Percentiles rank a stretch among this genome's conserved stretches.
Evolutionary conservation across 1,140 invertebrate species (phyloP).

Genomic region (Neuroterus valhalla): DNA sequence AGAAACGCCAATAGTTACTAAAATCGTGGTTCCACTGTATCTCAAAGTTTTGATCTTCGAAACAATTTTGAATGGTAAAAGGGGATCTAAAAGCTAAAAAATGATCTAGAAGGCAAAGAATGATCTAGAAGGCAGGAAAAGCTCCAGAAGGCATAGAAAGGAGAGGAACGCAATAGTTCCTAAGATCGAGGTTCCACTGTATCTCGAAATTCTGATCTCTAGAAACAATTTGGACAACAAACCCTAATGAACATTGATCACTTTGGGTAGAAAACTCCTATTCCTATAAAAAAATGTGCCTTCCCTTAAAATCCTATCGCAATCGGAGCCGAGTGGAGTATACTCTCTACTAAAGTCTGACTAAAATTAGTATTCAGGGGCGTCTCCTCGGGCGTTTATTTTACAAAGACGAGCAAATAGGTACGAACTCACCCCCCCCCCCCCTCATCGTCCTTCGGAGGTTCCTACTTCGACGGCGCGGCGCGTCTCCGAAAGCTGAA

Average conservation of each 20-base stretch:
- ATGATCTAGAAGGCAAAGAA: no score
- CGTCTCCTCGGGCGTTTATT: conserved; percentile 66
- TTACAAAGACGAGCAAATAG: conserved; percentile 70
- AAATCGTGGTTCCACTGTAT: no score
- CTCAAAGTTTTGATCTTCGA: no score
- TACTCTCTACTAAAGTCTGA: conserved; percentile 30
- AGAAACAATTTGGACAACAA: no score
- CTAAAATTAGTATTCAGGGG: conserved; percentile 66
- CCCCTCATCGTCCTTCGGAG: conserved; percentile 41
- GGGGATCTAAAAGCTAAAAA: no score
- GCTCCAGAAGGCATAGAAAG: no score
- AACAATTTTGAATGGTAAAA: no score
- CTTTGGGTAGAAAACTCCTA: background rate
- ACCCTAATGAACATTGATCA: conserved; percentile 38
- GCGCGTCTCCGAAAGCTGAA: conserved; percentile 35
- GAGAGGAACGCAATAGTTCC: no score
- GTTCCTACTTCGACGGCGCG: conserved; percentile 38
- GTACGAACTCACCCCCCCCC: conserved; percentile 45
- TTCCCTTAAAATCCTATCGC: conserved; percentile 44
- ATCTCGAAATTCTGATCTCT: no score
- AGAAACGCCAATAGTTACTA: no score
- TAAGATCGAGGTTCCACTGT: no score
- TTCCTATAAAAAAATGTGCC: background rate
- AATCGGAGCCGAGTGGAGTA: conserved; percentile 34
- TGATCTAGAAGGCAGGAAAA: no score